Evolutionary conservation across 2,797 vertebrate species (phyloP).

Genomic region (Cossypha dichroa): DNA sequence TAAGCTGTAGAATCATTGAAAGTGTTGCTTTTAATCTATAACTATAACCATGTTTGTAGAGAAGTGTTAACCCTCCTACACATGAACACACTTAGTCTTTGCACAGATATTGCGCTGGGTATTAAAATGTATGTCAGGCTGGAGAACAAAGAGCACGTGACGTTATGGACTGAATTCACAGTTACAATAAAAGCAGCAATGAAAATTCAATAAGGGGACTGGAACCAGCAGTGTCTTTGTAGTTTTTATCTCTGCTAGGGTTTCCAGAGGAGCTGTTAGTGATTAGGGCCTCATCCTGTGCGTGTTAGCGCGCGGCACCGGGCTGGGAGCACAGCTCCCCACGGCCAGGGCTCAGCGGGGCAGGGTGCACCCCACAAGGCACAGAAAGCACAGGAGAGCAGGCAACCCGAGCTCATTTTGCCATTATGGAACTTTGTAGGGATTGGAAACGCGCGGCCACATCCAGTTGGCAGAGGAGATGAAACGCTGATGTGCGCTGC

Average conservation of each 20-base stretch:
- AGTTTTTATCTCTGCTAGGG: constrained; percentile 62
- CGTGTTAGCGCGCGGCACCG: accelerated
- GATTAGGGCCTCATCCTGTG: constrained; percentile 57
- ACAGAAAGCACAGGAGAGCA: neutral
- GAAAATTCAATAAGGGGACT: constrained; percentile 64
- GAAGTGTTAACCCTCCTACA: constrained; percentile 51
- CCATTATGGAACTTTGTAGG: neutral
- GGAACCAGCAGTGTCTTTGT: constrained; percentile 65
- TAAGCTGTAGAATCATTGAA: constrained; percentile 5
- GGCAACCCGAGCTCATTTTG: neutral
- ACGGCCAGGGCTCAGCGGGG: neutral
- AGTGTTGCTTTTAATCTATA: constrained; percentile 55
- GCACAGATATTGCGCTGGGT: neutral
- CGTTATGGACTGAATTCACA: constrained; percentile 40
- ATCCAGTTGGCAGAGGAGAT: constrained; percentile 7
- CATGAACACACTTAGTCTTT: constrained; percentile 26
- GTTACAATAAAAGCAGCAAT: constrained; percentile 62
- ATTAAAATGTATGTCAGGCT: constrained; percentile 56
- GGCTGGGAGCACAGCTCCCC: neutral
- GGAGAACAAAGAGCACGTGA: constrained; percentile 63
- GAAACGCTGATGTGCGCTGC: neutral
- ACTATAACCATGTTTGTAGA: constrained; percentile 47
- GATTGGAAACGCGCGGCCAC: neutral
- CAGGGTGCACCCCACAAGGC: neutral
- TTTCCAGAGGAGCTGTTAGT: constrained; percentile 62